phyloP scores from a whole-genome alignment of 2,888 invertebrate species.

The Chrysomela aeneicollis region DNA sequence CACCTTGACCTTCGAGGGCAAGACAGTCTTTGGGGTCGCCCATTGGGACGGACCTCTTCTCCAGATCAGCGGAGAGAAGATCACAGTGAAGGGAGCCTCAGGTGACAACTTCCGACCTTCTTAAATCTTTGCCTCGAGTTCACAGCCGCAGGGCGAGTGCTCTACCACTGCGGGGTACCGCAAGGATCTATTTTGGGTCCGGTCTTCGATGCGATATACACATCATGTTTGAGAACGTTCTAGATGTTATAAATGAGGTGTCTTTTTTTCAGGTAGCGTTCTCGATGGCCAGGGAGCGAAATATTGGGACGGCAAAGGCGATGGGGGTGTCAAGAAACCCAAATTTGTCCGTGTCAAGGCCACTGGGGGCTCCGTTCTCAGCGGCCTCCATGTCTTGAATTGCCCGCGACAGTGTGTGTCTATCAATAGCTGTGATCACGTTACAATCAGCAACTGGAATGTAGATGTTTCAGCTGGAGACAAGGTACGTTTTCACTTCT shows the following conservation, averaged over 20 bases:
- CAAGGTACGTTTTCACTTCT: slow-evolving; percentile 7
- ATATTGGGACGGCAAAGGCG: slow-evolving; percentile 44
- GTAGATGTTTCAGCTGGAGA: slow-evolving; percentile 41
- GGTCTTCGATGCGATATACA: too few species aligned
- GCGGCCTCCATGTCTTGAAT: slow-evolving; percentile 36
- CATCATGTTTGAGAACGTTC: too few species aligned
- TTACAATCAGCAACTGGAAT: slow-evolving; percentile 33
- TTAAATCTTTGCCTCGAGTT: too few species aligned
- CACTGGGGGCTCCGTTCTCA: slow-evolving; percentile 34
- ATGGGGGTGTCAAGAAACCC: slow-evolving; percentile 35
- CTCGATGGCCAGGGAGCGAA: slow-evolving; percentile 40
- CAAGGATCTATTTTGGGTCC: too few species aligned
- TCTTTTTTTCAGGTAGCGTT: slow-evolving; percentile 20
- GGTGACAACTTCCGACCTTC: background rate
- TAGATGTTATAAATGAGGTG: too few species aligned
- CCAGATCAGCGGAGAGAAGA: slow-evolving; percentile 3
- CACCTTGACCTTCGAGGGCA: slow-evolving; percentile 23
- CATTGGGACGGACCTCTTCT: slow-evolving; percentile 24
- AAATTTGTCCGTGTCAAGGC: slow-evolving; percentile 40
- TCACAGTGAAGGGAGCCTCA: slow-evolving; percentile 20
- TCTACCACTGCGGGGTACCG: too few species aligned
- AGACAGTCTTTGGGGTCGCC: slow-evolving; percentile 9
- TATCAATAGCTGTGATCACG: slow-evolving; percentile 29
- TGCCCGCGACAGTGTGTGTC: slow-evolving; percentile 38
- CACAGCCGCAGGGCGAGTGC: too few species aligned